Evolutionary conservation across 2,113 vertebrate species (phyloP), one percentile per base, ranked within the genome.

Genomic region (Siphamia tubifer): DNA sequence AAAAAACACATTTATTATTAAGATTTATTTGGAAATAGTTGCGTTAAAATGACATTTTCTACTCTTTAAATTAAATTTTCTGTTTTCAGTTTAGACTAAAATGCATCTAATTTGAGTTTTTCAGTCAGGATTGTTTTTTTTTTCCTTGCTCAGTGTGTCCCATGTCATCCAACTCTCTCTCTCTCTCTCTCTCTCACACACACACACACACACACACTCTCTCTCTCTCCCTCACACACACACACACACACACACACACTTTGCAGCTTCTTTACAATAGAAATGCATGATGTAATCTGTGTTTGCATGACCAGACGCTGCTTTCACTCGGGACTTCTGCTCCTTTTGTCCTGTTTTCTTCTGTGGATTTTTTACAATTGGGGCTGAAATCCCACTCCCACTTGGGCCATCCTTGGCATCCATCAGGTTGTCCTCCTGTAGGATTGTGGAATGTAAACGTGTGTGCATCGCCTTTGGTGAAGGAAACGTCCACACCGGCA

Each of bases 251-350:
- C 38, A 65, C 63, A 72, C 72, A 74, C 77, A 54, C 43, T 79
- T 81, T 72, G 47, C 55, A 74, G 74, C 64, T 77, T 71, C 81
- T 84, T 79, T 61, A 73, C 68, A 74, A 79, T 70, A 83, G 62
- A 87, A 81, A 81, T 43, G 79, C 19, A 20, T 87, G 83, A 82
- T 88, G 82, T 87, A 80, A 84, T 86, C 81, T 72, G 71, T 76
- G 53, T 80, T 77, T 82, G 71, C 74, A 75, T 67, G 70, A 55
- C 64, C 66, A 83, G 83, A 82, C 60, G 70, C 68, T 70, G 54
- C 49, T 9, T 34, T 23, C 74, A 44, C 35, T 56, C 69, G 74
- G 68, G 61, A 58, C 43, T 65, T 43, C 42, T 39, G 21, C 34
- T 51, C 57, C 58, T 68, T 35, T 34, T 19, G 69, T 83, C 68